phyloP scores from a whole-genome alignment of 1,140 invertebrate species.

The Penaeus chinensis region DNA sequence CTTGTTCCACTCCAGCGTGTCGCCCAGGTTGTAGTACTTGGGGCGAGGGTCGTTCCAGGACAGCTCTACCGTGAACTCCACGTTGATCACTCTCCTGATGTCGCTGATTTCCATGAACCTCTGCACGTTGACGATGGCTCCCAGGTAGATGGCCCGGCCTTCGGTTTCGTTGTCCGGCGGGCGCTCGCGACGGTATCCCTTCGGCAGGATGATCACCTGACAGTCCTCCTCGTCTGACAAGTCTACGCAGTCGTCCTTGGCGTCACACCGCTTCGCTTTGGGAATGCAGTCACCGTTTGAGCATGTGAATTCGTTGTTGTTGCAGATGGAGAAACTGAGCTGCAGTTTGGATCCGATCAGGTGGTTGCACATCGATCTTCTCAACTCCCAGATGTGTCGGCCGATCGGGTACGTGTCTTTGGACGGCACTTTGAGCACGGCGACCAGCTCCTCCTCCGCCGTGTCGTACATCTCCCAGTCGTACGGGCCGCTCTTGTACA shows the following conservation, averaged over 20 bases:
- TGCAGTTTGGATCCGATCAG: constrained; percentile 39
- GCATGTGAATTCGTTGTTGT: constrained; percentile 60
- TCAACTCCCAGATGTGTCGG: constrained; percentile 38
- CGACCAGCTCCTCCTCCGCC: constrained; percentile 35
- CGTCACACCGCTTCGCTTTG: constrained; percentile 51
- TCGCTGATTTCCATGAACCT: constrained; percentile 57
- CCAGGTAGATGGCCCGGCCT: constrained; percentile 34
- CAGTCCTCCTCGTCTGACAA: constrained; percentile 60
- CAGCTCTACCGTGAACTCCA: constrained; percentile 51
- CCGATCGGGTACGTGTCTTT: constrained; percentile 54
- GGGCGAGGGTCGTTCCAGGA: constrained; percentile 52
- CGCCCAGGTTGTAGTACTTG: constrained; percentile 54
- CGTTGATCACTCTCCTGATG: constrained; percentile 45
- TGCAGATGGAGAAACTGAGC: constrained; percentile 56
- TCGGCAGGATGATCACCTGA: constrained; percentile 43
- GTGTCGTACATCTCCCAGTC: constrained; percentile 55
- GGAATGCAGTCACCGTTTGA: constrained; percentile 61
- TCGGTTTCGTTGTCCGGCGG: constrained; percentile 48
- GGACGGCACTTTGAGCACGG: constrained; percentile 36
- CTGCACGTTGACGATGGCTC: constrained; percentile 37
- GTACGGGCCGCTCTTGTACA: constrained; percentile 41
- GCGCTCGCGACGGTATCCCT: constrained; percentile 46
- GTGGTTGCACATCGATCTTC: constrained; percentile 46
- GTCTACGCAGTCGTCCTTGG: constrained; percentile 59
- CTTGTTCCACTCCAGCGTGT: constrained; percentile 54